A percentile compares a stretch with the other conserved stretches of the same genome.
Evolutionary conservation across 2,888 invertebrate species (phyloP).

Genomic region (Mystacides longicornis): DNA sequence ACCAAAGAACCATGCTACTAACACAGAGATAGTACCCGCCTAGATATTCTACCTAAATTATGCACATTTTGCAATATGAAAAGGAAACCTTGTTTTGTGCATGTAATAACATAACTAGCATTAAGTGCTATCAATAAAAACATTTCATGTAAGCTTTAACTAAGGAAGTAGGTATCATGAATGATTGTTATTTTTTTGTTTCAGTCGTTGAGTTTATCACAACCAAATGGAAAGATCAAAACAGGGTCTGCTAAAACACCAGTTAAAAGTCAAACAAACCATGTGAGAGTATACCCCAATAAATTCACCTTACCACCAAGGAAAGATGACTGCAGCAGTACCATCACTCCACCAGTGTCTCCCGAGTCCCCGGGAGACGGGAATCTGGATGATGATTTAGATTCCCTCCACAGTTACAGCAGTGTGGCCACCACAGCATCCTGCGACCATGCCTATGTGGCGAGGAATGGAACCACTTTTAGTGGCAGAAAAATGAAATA

Average conservation of each 20-base stretch:
- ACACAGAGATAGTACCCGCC: no score
- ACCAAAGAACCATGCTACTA: no score
- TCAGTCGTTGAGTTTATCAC: constrained; percentile 42
- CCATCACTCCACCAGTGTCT: constrained; percentile 55
- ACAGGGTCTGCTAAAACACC: constrained; percentile 14
- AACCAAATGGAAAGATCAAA: constrained; percentile 11
- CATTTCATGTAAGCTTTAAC: no score
- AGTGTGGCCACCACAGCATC: constrained; percentile 74
- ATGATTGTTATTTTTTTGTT: constrained; percentile 29
- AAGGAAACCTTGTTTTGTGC: no score
- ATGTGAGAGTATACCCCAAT: constrained; percentile 21
- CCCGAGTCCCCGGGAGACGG: constrained; percentile 48
- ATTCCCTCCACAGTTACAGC: constrained; percentile 71
- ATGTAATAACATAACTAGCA: no score
- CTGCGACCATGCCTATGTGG: constrained; percentile 76
- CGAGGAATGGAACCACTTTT: constrained; percentile 64
- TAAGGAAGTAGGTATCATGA: no score
- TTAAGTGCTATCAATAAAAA: no score
- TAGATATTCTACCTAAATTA: no score
- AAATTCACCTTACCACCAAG: constrained; percentile 16
- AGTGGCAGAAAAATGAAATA: constrained; percentile 67
- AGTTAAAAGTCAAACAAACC: constrained; percentile 23
- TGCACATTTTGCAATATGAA: no score
- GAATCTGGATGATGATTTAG: constrained; percentile 60
- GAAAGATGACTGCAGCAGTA: constrained; percentile 35